Evolutionary conservation across 2,888 invertebrate genomes (phyloP), one percentile per base, ranked within the genome.

Genomic region (Pedicia rivosa): DNA sequence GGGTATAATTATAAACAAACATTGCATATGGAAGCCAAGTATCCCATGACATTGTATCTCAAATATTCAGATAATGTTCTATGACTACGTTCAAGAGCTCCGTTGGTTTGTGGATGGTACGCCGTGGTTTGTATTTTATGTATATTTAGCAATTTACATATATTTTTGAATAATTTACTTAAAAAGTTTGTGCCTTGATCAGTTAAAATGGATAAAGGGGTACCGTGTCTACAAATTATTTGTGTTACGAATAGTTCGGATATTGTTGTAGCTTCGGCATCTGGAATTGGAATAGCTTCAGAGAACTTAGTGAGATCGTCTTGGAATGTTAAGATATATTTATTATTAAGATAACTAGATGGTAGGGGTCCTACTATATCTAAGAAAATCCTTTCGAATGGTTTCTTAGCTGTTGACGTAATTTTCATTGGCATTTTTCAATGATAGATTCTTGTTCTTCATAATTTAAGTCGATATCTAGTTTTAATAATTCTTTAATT

Each of bases 351-450:
- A n/a, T n/a, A n/a, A n/a, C n/a, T n/a, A n/a, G n/a, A n/a, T n/a
- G n/a, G n/a, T n/a, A n/a, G n/a, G n/a, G 53, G 54, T 10, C 51
- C 53, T 24, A 55, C 53, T 3, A 56, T 48, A 31, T 56, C 55
- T 9, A 52, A 12, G 13, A 45, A 43, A 13, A 52, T 39, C 42
- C 44, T 42, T 39, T 52, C 47, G 17, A 52, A 50, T 3, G 48
- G 43, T 17, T 40, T 39, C 10, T 40, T 36, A 2, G 46, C 42
- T 7, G 52, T 50, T 0, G 46, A 46, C 2, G 51, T 53, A 10
- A 51, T 48, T 43, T 49, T 47, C 50, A 56, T 46, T 5, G 54
- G 52, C 32, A 41, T 36, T 33, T 42, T 43, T 17, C n/a, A n/a
- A n/a, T n/a, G n/a, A n/a, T n/a, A n/a, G n/a, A n/a, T n/a, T n/a